These are phyloP conservation scores for Andrena marginata DNA, from an alignment of 2,888 invertebrate genomes.

Conservation along the genomic window DNA sequence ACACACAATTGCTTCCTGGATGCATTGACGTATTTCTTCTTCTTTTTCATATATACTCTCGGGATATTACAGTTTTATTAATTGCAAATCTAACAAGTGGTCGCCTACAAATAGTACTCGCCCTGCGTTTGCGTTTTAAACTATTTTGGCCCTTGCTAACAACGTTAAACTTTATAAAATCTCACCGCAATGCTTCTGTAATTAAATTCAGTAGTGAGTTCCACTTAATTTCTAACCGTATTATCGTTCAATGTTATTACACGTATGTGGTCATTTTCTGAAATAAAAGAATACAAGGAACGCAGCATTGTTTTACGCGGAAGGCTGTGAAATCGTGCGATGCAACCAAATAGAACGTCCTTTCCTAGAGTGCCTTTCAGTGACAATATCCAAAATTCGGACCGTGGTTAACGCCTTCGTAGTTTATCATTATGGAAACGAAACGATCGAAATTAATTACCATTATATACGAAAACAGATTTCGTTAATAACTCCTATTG, in stretches of 20 bases:
- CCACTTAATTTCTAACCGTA: conserved; percentile 64
- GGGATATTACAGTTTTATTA: conserved; percentile 22
- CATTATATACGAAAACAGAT: conserved; percentile 25
- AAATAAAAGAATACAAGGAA: conserved; percentile 36
- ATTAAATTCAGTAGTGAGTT: conserved; percentile 75
- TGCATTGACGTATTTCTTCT: conserved; percentile 14
- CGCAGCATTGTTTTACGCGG: conserved; percentile 30
- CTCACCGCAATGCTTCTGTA: conserved; percentile 66
- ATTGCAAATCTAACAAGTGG: conserved; percentile 53
- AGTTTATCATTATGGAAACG: conserved; percentile 70
- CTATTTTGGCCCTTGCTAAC: conserved; percentile 37
- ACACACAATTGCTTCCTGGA: conserved; percentile 24
- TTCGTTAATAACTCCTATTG: conserved; percentile 64
- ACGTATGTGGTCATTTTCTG: conserved; percentile 40
- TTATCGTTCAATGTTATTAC: conserved; percentile 55
- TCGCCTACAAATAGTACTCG: conserved; percentile 33
- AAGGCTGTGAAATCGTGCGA: conserved; percentile 30
- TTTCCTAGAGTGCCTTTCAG: conserved; percentile 40
- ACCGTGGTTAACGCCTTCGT: conserved; percentile 75
- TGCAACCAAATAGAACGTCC: conserved; percentile 27
- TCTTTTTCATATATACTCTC: background rate
- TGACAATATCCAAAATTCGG: conserved; percentile 56
- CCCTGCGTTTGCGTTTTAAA: conserved; percentile 19
- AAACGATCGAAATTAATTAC: conserved; percentile 37
- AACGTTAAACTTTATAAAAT: conserved; percentile 40